Percentiles rank a stretch among this genome's conserved stretches.
Conservation (phyloP, 35 echinoderm and acorn worm species). For the Ophioderma brevispina region DNA sequence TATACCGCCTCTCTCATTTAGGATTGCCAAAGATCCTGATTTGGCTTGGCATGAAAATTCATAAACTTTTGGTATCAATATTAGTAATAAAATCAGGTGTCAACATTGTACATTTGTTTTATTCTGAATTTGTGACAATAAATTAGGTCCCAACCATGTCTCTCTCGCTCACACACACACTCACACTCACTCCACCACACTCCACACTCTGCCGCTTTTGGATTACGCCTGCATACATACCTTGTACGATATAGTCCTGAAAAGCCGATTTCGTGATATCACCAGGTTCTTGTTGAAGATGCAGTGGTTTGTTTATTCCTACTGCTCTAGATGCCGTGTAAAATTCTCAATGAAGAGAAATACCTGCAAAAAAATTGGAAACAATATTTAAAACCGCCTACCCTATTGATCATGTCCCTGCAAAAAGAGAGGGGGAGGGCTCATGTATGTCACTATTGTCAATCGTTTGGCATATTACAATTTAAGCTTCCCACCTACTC, state of each 20-base stretch:
- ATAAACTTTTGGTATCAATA: neutral
- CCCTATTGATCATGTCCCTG: too few species aligned
- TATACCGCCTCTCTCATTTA: too few species aligned
- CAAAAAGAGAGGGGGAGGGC: too few species aligned
- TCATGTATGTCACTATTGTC: too few species aligned
- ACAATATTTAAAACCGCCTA: too few species aligned
- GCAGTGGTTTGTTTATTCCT: slow-evolving; percentile 57
- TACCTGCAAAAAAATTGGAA: slow-evolving; percentile 52
- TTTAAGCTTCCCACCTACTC: too few species aligned
- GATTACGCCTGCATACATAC: too few species aligned
- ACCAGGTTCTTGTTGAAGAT: slow-evolving; percentile 53
- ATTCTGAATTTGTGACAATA: neutral
- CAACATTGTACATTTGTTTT: neutral
- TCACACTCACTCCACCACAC: neutral
- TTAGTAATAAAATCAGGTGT: too few species aligned
- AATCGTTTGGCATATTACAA: too few species aligned
- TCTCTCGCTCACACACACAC: neutral
- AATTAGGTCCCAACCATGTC: neutral
- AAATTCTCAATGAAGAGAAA: slow-evolving; percentile 63
- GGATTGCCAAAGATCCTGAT: too few species aligned
- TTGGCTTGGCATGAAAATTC: neutral
- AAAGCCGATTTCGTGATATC: slow-evolving; percentile 75
- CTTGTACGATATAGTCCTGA: slow-evolving; percentile 93
- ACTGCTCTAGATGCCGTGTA: slow-evolving; percentile 66
- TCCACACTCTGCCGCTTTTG: neutral